Conservation (phyloP, 2,113 vertebrate species). For the Tenrec ecaudatus region DNA sequence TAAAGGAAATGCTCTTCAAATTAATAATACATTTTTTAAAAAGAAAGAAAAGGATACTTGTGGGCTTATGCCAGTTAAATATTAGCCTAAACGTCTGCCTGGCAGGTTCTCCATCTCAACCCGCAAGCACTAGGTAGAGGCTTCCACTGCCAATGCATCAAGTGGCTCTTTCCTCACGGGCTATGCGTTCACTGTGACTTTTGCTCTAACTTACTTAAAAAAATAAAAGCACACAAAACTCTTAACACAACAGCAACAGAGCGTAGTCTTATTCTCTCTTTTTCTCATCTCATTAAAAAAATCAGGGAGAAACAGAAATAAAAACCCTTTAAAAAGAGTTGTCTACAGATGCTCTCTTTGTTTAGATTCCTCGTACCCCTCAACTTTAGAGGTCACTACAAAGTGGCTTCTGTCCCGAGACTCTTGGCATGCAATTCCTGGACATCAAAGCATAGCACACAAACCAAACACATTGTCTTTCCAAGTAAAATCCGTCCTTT, state of each 20-base stretch:
- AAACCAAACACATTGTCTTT: too few relatives aligned
- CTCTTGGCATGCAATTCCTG: too few relatives aligned
- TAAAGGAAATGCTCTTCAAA: not conserved
- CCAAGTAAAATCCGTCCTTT: too few relatives aligned
- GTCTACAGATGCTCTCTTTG: not conserved
- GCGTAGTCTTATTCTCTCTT: not conserved
- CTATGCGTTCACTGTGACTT: not conserved
- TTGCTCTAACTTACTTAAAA: not conserved
- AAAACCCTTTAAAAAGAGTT: not conserved
- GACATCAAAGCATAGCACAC: too few relatives aligned
- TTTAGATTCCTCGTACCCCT: not conserved
- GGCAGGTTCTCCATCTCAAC: constrained; percentile 34
- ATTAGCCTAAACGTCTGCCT: constrained; percentile 11
- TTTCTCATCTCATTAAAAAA: not conserved
- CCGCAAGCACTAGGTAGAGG: not conserved
- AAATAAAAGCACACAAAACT: not conserved
- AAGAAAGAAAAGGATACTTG: too few relatives aligned
- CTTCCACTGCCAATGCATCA: not conserved
- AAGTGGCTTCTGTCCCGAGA: too few relatives aligned
- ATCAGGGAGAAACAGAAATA: not conserved
- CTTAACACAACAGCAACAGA: not conserved
- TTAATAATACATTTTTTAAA: too few relatives aligned
- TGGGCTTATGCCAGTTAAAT: constrained; percentile 40
- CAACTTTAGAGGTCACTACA: not conserved
- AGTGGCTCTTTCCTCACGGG: not conserved